phyloP scores from a whole-genome alignment of 2,888 invertebrate species.

The Dyspetes luteomarginatus region DNA sequence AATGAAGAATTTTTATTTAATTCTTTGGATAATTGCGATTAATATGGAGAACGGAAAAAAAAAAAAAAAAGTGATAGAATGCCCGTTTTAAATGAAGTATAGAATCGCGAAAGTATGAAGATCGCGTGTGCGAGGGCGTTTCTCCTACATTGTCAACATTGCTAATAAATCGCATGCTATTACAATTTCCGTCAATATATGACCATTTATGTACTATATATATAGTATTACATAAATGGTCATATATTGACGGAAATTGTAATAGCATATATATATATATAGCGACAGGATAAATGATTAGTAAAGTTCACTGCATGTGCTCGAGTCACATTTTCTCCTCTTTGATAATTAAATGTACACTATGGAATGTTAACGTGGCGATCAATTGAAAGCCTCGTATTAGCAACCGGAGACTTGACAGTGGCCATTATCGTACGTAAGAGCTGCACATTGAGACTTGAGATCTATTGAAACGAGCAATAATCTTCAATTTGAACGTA shows the following conservation, averaged over 20 bases:
- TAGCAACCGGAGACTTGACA: conserved; percentile 15
- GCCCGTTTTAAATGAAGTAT: conserved; percentile 8
- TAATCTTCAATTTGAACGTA: conserved; percentile 59
- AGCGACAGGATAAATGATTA: no score
- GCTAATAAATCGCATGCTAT: conserved; percentile 45
- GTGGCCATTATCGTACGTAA: conserved; percentile 7
- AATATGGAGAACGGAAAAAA: neutral
- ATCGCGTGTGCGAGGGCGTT: conserved; percentile 1
- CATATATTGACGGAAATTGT: conserved; percentile 32
- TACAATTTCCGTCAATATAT: conserved; percentile 34
- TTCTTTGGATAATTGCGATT: neutral
- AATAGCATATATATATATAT: no score
- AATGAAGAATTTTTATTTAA: neutral
- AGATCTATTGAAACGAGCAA: conserved; percentile 57
- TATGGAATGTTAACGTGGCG: conserved; percentile 55
- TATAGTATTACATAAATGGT: no score
- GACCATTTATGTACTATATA: no score
- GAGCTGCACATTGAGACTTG: conserved; percentile 28
- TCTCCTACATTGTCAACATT: conserved; percentile 26
- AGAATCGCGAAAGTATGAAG: no score
- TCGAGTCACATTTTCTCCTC: conserved; percentile 32
- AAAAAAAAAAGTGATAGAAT: conserved; percentile 6
- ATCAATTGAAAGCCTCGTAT: conserved; percentile 51
- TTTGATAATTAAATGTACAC: conserved; percentile 54
- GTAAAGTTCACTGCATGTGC: no score